Base-by-base conservation (phyloP, 92 coral and sea anemone species). In the Epizoanthus rinbou region DNA sequence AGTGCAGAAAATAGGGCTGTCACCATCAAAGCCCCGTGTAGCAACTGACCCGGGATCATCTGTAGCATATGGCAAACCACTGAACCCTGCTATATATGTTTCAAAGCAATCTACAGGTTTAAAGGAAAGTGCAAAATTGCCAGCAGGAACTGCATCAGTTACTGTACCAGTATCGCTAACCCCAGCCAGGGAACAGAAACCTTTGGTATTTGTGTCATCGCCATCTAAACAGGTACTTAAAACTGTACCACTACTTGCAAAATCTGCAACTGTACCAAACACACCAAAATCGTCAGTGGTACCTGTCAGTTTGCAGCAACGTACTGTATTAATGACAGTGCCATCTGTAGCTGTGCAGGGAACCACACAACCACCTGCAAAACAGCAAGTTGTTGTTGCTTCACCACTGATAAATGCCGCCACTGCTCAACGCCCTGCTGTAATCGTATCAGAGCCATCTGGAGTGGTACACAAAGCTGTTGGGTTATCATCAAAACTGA, bases 21-120 rank as follows among this genome's bases (percentile, higher is more conserved):
- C 41, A 41, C 28, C 70, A 17, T 21, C 59, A 63, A 78, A 78
- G 71, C 9, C 71, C 6, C 43, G 39, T 10, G 43, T 3, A 31
- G 15, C 47, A 22, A 57, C 69, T 13, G 39, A 28, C 16, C 23
- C 82, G 8, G 13, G 37, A 37, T 78, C 53, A 23, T 5, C 57
- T 5, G 16, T 59, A 59, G n/a, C 82, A 25, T 23, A 62, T 39
- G 71, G 65, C 59, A 78, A 65, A 60, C 8, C 82, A 78, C 72
- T 78, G 41, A 78, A n/a, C 28, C 82, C 82, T 37, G 57, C 69
- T 33, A 78, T 62, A 69, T 78, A 60, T 62, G 71, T 57, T 62
- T 18, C 52, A 7, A 56, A 37, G 45, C 39, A 78, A 33, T 78
- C 82, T 35, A 9, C 71, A 60, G 82, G 57, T 1, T 33, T 78